Evolutionary conservation across 2,888 invertebrate species (phyloP).

Genomic region (Eristalis arbustorum): DNA sequence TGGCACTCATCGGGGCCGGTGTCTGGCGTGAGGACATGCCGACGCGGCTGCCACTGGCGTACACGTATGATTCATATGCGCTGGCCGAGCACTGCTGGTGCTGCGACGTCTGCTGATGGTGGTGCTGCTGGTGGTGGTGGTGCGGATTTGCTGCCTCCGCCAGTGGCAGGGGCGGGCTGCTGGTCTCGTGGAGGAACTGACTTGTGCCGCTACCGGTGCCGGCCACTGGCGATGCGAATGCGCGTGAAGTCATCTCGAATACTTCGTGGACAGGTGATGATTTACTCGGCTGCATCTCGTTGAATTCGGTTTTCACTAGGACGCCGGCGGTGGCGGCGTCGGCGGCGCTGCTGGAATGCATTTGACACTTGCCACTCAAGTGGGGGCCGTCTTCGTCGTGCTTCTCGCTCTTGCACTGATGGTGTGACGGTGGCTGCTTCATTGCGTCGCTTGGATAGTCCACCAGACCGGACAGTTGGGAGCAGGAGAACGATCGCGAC

Average conservation of each 20-base stretch:
- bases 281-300: constrained; percentile 67
- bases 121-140: constrained; percentile 18
- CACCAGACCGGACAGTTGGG: constrained; percentile 34
- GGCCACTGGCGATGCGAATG: constrained; percentile 46
- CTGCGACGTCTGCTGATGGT: background rate
- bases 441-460: constrained; percentile 58
- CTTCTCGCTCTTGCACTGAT: constrained; percentile 63
- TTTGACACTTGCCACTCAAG: constrained; percentile 62
- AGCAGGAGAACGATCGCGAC: constrained; percentile 57
- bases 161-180: constrained; percentile 49
- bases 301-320: constrained; percentile 65
- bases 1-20: constrained; percentile 45
- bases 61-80: constrained; percentile 66
- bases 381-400: constrained; percentile 47
- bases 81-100: constrained; percentile 57
- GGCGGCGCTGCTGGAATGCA: constrained; percentile 37
- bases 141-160: constrained; percentile 43
- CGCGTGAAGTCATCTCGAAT: constrained; percentile 62
- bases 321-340: constrained; percentile 8
- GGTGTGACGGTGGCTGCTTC: constrained; percentile 27
- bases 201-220: constrained; percentile 19
- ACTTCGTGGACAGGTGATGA: constrained; percentile 70
- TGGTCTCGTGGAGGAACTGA: constrained; percentile 50
- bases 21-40: constrained; percentile 59
- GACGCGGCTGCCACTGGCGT: constrained; percentile 57